Conservation (phyloP, 2,888 invertebrate species). For the Schizotus pectinicornis region DNA sequence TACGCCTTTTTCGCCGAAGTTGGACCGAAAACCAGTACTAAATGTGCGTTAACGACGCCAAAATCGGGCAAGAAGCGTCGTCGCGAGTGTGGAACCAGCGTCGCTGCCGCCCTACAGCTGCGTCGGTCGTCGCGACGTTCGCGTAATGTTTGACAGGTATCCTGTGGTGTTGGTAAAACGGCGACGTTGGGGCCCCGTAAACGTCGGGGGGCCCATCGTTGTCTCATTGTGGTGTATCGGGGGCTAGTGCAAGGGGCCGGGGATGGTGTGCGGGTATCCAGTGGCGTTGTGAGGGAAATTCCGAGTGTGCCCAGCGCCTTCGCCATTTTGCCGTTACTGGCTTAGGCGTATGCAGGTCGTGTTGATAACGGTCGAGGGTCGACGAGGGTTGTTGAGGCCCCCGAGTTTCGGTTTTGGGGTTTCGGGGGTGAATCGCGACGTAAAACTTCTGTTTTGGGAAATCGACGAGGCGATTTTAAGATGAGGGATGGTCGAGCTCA, state of each 20-base stretch:
- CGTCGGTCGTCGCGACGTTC: constrained; percentile 20
- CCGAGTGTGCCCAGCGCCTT: constrained; percentile 27
- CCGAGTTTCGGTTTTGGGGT: constrained; percentile 3
- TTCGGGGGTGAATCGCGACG: neutral
- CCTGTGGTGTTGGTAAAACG: constrained; percentile 6
- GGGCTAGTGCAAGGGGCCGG: constrained; percentile 23
- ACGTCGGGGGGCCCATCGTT: constrained; percentile 7
- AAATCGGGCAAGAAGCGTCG: neutral
- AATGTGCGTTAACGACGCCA: constrained; percentile 3
- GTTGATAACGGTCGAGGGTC: constrained; percentile 32
- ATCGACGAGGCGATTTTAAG: constrained; percentile 4
- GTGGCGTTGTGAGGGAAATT: constrained; percentile 25
- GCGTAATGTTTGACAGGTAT: constrained; percentile 23
- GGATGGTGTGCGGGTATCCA: constrained; percentile 1
- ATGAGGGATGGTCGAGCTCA: too few species aligned
- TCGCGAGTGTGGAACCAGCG: neutral
- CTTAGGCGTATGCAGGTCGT: constrained; percentile 52
- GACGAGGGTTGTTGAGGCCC: neutral
- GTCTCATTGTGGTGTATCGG: neutral
- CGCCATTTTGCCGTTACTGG: constrained; percentile 52
- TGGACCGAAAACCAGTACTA: constrained; percentile 2
- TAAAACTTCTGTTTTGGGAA: constrained; percentile 10
- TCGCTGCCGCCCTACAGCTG: neutral
- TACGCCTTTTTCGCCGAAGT: constrained; percentile 34
- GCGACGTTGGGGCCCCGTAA: constrained; percentile 3